Conservation (phyloP, 2,113 vertebrate species). For the Labeo catla region DNA sequence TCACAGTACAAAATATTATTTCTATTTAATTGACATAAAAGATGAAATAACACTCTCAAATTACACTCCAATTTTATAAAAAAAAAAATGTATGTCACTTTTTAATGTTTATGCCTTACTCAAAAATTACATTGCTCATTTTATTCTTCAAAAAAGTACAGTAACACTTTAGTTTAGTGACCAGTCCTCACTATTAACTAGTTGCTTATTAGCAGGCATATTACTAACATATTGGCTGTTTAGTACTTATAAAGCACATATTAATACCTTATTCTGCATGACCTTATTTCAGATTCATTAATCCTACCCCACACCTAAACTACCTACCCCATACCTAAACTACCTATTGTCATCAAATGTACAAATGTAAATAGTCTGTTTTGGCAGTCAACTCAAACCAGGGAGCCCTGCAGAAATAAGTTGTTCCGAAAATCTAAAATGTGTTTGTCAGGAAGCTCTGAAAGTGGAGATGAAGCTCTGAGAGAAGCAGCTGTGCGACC, state of each 20-base stretch:
- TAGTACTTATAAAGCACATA: too few species aligned
- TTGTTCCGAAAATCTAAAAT: neutral
- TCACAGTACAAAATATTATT: neutral
- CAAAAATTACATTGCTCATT: neutral
- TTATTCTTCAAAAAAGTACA: too few species aligned
- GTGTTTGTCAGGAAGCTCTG: constrained; percentile 16
- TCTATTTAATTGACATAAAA: neutral
- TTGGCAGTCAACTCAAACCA: neutral
- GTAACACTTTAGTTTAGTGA: neutral
- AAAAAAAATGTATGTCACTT: neutral
- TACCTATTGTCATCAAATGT: neutral
- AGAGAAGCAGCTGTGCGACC: constrained; percentile 58
- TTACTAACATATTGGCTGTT: neutral
- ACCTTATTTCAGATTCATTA: too few species aligned
- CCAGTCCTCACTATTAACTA: neutral
- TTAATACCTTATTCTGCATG: too few species aligned
- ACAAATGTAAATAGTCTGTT: neutral
- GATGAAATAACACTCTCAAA: neutral
- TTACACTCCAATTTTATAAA: neutral
- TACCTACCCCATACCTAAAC: too few species aligned
- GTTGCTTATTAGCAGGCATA: neutral
- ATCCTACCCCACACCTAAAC: too few species aligned
- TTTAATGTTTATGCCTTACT: too few species aligned
- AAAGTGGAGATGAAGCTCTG: constrained; percentile 53
- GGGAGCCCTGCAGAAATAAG: neutral